These are phyloP conservation scores for Sus scrofa DNA, from an alignment of 2,113 vertebrate species.

Conservation along the genomic window DNA sequence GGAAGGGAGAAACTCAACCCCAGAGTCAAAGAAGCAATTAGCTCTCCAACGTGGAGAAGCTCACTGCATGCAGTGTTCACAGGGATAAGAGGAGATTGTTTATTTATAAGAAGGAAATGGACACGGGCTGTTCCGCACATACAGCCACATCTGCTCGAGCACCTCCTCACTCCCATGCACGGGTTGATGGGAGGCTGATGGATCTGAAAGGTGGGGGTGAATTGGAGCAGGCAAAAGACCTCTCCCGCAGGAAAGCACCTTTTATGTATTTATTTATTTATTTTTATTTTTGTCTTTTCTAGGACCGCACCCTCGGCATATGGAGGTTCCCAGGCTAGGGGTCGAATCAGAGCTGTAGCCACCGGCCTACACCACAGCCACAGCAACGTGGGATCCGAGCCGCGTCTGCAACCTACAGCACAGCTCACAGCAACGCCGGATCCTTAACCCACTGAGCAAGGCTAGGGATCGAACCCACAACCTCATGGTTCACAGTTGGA, in stretches of 20 bases:
- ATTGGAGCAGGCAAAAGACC: slow-evolving; percentile 39
- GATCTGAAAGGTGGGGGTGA: background rate
- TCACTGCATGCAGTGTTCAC: slow-evolving; percentile 81
- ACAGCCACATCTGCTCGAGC: background rate
- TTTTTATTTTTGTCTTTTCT: too few species aligned
- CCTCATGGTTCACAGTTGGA: too few species aligned
- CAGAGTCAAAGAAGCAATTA: slow-evolving; percentile 56
- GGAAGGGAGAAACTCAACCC: slow-evolving; percentile 65
- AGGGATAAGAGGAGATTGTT: slow-evolving; percentile 60
- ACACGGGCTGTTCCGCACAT: background rate
- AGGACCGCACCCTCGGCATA: too few species aligned
- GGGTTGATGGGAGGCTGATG: background rate
- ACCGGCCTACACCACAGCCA: too few species aligned
- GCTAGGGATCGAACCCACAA: too few species aligned
- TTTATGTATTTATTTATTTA: too few species aligned
- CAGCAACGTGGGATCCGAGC: too few species aligned
- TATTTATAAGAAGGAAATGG: slow-evolving; percentile 58
- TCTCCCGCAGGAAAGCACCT: slow-evolving; percentile 81
- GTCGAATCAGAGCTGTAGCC: too few species aligned
- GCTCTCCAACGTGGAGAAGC: slow-evolving; percentile 68
- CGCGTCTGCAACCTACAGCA: too few species aligned
- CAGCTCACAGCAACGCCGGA: too few species aligned
- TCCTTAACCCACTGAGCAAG: too few species aligned
- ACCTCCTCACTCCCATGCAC: background rate
- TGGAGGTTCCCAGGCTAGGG: too few species aligned